Conservation (phyloP, 2,113 vertebrate genomes). For the Oenanthe oenanthe region DNA sequence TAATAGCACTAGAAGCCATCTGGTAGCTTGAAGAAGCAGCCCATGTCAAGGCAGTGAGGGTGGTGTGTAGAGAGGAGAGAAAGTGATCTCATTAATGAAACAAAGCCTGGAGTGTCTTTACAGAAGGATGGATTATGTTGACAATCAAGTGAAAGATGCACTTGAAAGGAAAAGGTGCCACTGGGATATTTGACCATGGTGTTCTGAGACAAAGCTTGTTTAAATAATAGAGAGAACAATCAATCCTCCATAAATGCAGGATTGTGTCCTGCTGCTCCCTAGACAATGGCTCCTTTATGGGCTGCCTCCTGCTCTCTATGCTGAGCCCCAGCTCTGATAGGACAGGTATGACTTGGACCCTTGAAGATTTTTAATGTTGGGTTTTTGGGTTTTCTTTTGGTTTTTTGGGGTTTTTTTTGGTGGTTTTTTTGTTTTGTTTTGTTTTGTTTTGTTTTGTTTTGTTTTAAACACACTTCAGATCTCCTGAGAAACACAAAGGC, state of each 20-base stretch:
- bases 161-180: constrained; percentile 54
- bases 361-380: too few species aligned
- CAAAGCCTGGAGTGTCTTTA: constrained; percentile 42
- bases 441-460: too few species aligned
- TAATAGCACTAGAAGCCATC: not conserved
- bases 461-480: too few species aligned
- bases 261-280: not conserved
- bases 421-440: too few species aligned
- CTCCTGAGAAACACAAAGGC: too few species aligned
- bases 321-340: too few species aligned
- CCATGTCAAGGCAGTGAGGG: not conserved
- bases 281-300: too few species aligned
- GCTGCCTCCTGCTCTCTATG: too few species aligned
- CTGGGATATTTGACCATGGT: constrained; percentile 31
- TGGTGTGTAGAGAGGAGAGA: not conserved
- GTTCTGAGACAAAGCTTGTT: constrained; percentile 50
- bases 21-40: constrained; percentile 8
- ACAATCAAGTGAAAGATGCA: constrained; percentile 25
- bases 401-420: too few species aligned
- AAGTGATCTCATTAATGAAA: not conserved
- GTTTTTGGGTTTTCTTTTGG: too few species aligned
- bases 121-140: constrained; percentile 20
- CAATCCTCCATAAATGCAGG: constrained; percentile 46
- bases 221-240: constrained; percentile 28
- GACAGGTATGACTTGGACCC: too few species aligned